Conservation (phyloP, 2,113 vertebrate species). For the Shinisaurus crocodilurus region DNA sequence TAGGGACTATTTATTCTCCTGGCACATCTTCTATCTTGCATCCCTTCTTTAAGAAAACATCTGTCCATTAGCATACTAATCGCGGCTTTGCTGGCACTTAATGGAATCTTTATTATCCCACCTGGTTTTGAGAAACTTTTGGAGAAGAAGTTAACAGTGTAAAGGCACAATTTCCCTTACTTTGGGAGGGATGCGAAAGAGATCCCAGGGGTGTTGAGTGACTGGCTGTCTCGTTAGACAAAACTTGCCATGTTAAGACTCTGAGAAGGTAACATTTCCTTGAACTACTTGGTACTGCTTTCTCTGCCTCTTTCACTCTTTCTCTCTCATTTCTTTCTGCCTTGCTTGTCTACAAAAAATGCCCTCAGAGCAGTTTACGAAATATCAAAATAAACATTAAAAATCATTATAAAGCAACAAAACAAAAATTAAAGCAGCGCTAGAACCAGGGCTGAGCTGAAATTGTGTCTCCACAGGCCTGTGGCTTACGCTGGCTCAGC, state of each 20-base stretch:
- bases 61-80: slow-evolving; percentile 74
- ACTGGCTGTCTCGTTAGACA: neutral
- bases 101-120: slow-evolving; percentile 65
- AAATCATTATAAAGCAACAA: neutral
- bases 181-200: neutral
- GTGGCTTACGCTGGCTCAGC: no score
- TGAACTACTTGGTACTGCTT: neutral
- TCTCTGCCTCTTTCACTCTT: neutral
- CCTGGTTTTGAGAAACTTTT: slow-evolving; percentile 55
- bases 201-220: neutral
- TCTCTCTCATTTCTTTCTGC: neutral
- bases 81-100: slow-evolving; percentile 56
- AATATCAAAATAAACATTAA: neutral
- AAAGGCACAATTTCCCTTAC: neutral
- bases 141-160: slow-evolving; percentile 19
- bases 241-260: neutral
- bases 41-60: slow-evolving; percentile 71
- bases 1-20: slow-evolving; percentile 57
- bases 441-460: neutral
- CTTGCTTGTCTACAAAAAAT: neutral
- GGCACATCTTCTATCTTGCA: slow-evolving; percentile 68
- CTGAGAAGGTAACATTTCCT: neutral
- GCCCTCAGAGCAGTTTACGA: neutral
- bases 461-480: neutral
- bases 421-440: neutral